Conservation (phyloP, 2,797 vertebrate genomes). For the Clangula hyemalis region DNA sequence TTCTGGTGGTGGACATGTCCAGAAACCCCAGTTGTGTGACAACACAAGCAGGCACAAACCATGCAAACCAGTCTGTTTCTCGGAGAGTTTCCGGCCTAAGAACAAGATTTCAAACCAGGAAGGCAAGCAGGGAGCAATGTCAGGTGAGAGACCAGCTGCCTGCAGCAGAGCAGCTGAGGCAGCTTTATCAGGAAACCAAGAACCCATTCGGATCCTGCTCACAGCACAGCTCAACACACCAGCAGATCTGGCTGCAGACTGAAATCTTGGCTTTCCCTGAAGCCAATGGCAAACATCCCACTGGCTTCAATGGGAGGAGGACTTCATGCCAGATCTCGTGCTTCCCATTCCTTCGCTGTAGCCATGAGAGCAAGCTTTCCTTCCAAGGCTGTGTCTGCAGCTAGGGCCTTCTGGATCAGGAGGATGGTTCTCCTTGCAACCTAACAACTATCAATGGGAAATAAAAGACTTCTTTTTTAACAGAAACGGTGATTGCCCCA, state of each 20-base stretch:
- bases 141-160: background rate
- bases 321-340: conserved; percentile 65
- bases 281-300: conserved; percentile 65
- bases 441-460: conserved; percentile 2
- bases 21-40: background rate
- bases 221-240: conserved; percentile 46
- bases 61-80: background rate
- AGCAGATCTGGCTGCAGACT: conserved; percentile 57
- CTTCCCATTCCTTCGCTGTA: conserved; percentile 61
- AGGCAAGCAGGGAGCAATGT: background rate
- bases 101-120: background rate
- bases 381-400: conserved; percentile 65
- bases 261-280: conserved; percentile 44
- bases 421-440: conserved; percentile 10
- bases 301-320: conserved; percentile 57
- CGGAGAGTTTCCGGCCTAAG: background rate
- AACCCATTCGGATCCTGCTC: conserved; percentile 23
- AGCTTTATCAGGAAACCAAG: conserved; percentile 45
- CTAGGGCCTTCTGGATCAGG: conserved; percentile 45
- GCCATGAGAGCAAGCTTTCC: conserved; percentile 58
- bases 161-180: background rate
- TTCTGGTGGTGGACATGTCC: background rate
- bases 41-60: background rate
- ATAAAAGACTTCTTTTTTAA: background rate
- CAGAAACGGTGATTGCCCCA: background rate